These are phyloP conservation scores for Drosophila parthenogenetica DNA, from an alignment of 2,888 invertebrate species.

Conservation along the genomic window DNA sequence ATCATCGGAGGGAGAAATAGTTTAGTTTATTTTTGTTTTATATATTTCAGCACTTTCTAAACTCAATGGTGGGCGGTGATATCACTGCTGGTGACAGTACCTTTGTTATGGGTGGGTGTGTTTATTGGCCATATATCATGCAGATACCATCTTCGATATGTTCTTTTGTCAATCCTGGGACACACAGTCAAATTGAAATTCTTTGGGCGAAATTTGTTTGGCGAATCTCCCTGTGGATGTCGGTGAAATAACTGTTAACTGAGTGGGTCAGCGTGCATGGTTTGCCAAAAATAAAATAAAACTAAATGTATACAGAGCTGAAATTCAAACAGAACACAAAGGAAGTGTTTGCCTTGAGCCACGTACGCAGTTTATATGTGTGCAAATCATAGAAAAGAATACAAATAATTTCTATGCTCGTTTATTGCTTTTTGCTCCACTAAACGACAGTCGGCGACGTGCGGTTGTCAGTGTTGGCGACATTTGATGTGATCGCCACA, in stretches of 20 bases:
- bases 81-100: constrained; percentile 26
- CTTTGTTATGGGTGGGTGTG: constrained; percentile 51
- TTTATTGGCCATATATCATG: constrained; percentile 60
- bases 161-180: constrained; percentile 45
- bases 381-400: constrained; percentile 17
- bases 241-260: constrained; percentile 67
- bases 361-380: neutral
- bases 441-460: constrained; percentile 68
- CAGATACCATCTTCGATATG: constrained; percentile 63
- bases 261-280: constrained; percentile 50
- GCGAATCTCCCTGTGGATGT: constrained; percentile 52
- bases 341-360: constrained; percentile 32
- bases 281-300: constrained; percentile 51
- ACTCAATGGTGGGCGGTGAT: constrained; percentile 43
- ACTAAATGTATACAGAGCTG: constrained; percentile 3
- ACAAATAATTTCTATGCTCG: constrained; percentile 50
- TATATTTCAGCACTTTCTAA: constrained; percentile 66
- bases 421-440: constrained; percentile 51
- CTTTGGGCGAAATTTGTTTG: constrained; percentile 46
- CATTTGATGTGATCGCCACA: constrained; percentile 49
- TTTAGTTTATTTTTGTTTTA: constrained; percentile 65
- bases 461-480: constrained; percentile 51
- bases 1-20: constrained; percentile 61
- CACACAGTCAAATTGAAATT: constrained; percentile 65
- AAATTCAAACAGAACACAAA: constrained; percentile 18